Base-by-base conservation (phyloP, 2,797 vertebrate species). In the Myotis vivesi region DNA sequence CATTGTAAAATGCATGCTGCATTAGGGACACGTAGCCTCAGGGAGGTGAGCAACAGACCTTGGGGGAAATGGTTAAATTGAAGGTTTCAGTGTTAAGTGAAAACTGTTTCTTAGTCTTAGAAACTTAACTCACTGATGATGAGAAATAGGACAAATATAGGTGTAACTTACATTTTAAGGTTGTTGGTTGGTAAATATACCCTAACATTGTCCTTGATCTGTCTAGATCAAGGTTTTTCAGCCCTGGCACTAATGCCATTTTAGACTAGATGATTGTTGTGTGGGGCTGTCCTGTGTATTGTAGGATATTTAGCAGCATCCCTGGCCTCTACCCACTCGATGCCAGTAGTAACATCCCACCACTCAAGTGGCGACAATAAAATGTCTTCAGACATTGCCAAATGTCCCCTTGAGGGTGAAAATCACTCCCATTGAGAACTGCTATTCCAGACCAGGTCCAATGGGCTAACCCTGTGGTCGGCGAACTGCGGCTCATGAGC, bases 61-160 rank as follows among this genome's bases (percentile, higher is more conserved):
- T 49, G 25, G 81, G 82, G 94, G 46, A 94, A 87, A 81, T 4
- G 41, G 7, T 69, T 90, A 44, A 82, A 81, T 44, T 25, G 7
- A 57, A 81, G 25, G 13, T 87, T 92, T 92, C 33, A 38, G 13
- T 69, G 46, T 89, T 75, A 87, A 71, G 33, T 11, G 59, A 84
- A 92, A 89, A n/a, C 16, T 25, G 10, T 91, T 82, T 92, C 22
- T 69, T 81, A 44, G 36, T 69, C 62, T 82, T 92, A 80, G 82
- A 92, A 87, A 95, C n/a, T 59, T 49, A 94, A 80, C 33, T 89
- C 72, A 62, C 13, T 30, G 41, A 66, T 86, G 51, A 62, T 23
- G 41, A 81, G 77, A 71, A 55, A n/a, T 3, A 55, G 64, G 87
- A 30, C n/a, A 93, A 76, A 89, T 69, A 49, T 5, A 88, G 57